Percentiles rank a stretch among this genome's conserved stretches.
These are phyloP conservation scores for Notocelia uddmanniana DNA, from an alignment of 2,888 invertebrate genomes.

Conservation along the genomic window DNA sequence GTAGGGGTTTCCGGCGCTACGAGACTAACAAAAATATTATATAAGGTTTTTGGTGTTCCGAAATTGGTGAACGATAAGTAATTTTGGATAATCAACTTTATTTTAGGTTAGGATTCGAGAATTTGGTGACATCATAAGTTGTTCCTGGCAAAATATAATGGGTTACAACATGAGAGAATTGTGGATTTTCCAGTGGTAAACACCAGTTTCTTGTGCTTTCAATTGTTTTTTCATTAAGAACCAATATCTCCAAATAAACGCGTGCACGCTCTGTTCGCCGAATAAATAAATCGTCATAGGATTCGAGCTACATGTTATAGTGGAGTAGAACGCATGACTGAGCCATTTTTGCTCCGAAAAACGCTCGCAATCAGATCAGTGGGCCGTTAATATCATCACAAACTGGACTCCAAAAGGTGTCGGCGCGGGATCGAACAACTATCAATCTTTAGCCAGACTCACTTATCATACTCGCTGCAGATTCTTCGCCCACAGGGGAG, in stretches of 20 bases:
- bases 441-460: constrained; percentile 49
- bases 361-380: constrained; percentile 65
- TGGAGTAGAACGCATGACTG: constrained; percentile 52
- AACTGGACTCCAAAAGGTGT: constrained; percentile 41
- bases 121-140: no score
- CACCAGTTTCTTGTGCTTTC: no score
- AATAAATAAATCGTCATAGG: background rate
- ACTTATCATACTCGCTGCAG: constrained; percentile 47
- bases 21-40: no score
- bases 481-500: constrained; percentile 23
- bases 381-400: constrained; percentile 68
- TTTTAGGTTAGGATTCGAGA: no score
- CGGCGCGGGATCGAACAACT: constrained; percentile 46
- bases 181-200: no score
- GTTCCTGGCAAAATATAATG: no score
- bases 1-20: no score
- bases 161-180: no score
- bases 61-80: no score
- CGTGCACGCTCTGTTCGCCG: background rate
- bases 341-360: constrained; percentile 55
- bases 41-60: no score
- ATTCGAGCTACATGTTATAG: constrained; percentile 5
- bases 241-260: background rate
- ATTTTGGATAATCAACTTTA: no score
- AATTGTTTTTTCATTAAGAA: no score